Percentiles rank a stretch among this genome's conserved stretches.
phyloP scores from a whole-genome alignment of 2,888 invertebrate species.

The Acronicta aceris region DNA sequence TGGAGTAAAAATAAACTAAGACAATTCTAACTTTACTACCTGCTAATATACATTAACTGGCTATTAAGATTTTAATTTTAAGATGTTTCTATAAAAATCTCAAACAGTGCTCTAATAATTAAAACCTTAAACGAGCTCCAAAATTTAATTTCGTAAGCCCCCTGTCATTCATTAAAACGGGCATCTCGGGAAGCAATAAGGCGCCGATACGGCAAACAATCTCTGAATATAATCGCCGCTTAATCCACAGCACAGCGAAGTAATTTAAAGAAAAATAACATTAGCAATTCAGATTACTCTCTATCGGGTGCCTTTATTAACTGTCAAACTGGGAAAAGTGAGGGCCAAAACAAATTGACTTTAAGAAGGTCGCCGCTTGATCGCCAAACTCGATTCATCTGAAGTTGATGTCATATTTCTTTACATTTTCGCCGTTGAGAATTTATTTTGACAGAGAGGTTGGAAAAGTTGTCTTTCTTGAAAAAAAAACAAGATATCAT shows the following conservation, averaged over 20 bases:
- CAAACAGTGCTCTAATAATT: conserved; percentile 31
- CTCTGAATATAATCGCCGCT: conserved; percentile 82
- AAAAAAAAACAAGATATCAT: neutral
- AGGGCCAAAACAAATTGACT: conserved; percentile 79
- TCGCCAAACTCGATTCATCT: conserved; percentile 73
- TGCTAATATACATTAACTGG: too few species aligned
- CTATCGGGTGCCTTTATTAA: conserved; percentile 83
- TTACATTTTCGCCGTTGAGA: conserved; percentile 15
- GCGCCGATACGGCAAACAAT: conserved; percentile 77
- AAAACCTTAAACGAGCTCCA: conserved; percentile 30
- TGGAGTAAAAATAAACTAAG: too few species aligned
- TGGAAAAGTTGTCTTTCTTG: neutral
- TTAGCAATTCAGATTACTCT: conserved; percentile 86
- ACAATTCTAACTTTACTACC: too few species aligned
- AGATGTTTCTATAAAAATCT: neutral
- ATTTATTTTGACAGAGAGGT: neutral
- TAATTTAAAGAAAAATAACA: conserved; percentile 89
- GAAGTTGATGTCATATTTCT: conserved; percentile 67
- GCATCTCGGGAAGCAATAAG: conserved; percentile 63
- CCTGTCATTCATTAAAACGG: conserved; percentile 53
- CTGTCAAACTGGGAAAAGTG: conserved; percentile 81
- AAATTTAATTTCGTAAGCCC: conserved; percentile 37
- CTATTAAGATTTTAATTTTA: too few species aligned
- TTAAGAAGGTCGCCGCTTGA: conserved; percentile 68
- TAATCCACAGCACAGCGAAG: conserved; percentile 79